Evolutionary conservation across 2,888 invertebrate species (phyloP).

Genomic region (Ariolimax columbianus): DNA sequence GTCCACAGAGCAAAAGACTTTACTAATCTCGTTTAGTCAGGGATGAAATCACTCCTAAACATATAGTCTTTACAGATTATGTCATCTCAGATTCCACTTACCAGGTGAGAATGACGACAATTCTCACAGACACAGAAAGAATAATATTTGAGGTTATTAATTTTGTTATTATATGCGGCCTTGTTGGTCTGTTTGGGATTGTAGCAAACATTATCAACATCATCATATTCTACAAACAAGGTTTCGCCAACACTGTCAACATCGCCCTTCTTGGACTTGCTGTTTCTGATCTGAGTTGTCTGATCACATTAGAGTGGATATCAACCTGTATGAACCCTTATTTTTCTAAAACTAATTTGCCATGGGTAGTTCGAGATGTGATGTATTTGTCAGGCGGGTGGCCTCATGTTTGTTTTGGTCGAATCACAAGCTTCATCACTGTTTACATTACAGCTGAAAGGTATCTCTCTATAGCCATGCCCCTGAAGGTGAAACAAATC

Average conservation of each 20-base stretch:
- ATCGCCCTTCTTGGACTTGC: not conserved
- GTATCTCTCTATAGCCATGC: not conserved
- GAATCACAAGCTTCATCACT: not conserved
- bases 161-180: not conserved
- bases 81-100: no score
- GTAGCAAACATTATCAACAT: not conserved
- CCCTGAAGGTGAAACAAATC: slow-evolving; percentile 18
- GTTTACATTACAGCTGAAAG: not conserved
- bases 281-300: not conserved
- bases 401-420: slow-evolving; percentile 15
- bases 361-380: not conserved
- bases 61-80: no score
- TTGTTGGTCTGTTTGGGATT: not conserved
- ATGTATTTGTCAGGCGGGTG: not conserved
- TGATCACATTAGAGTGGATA: not conserved
- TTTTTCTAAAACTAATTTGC: not conserved
- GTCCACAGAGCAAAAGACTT: no score
- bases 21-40: no score
- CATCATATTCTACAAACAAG: not conserved
- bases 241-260: not conserved
- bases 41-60: no score
- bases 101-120: no score
- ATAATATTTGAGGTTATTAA: not conserved
- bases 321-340: slow-evolving; percentile 10
- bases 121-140: not conserved